Percentiles rank a stretch among this genome's conserved stretches.
Evolutionary conservation across 2,888 invertebrate species (phyloP).

Genomic region (Temnothorax unifasciatus): DNA sequence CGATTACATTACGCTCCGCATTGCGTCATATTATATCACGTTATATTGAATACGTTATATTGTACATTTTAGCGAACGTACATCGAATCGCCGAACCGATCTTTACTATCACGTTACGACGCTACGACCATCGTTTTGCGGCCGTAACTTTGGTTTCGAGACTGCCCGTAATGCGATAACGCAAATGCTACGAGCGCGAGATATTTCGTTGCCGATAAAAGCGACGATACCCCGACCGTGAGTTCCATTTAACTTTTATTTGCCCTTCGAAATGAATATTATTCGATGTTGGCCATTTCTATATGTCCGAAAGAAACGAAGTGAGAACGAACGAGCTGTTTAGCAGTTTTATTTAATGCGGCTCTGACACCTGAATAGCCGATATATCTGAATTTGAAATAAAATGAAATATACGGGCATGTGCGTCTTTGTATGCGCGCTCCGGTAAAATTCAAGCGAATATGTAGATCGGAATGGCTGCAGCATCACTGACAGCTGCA

Average conservation of each 20-base stretch:
- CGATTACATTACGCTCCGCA: neutral
- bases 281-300: neutral
- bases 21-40: neutral
- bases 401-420: constrained; percentile 3
- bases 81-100: neutral
- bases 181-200: constrained; percentile 23
- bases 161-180: constrained; percentile 17
- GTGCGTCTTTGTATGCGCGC: neutral
- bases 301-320: neutral
- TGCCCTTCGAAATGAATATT: neutral
- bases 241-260: constrained; percentile 31
- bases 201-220: constrained; percentile 28
- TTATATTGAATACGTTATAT: neutral
- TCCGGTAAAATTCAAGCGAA: constrained; percentile 23
- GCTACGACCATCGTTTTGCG: neutral
- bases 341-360: constrained; percentile 17
- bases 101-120: neutral
- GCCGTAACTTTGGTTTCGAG: constrained; percentile 5
- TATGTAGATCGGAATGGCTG: constrained; percentile 23
- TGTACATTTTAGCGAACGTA: neutral
- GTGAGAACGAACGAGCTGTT: neutral
- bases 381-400: constrained; percentile 20
- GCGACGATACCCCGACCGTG: neutral
- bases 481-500: constrained; percentile 33
- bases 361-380: neutral